Base-by-base conservation (phyloP, 2,888 invertebrate species). In the Frankliniella intonsa region DNA sequence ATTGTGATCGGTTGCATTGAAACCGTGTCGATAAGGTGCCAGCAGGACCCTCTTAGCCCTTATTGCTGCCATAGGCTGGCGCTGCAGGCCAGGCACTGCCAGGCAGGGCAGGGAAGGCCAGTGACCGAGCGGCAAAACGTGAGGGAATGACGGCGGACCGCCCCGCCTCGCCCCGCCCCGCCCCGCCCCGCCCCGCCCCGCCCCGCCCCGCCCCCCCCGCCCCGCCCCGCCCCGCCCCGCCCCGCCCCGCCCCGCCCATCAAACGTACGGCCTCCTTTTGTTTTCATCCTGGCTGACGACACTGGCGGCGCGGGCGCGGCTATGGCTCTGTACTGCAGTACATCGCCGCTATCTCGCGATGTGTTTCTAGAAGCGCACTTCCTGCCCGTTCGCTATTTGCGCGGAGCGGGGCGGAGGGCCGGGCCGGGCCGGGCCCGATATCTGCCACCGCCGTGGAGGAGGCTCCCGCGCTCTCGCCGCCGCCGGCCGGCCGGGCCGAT, bases 111-210 rank as follows among this genome's bases (percentile, higher is more conserved):
- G 69, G 69, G 69, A 22, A 25, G 69, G 69, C 62, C 62, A 14
- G 62, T 62, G 62, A 62, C 62, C 62, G 69, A 25, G 69, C 25
- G 69, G 69, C 69, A 76, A 76, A 76, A 76, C 69, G 69, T 76
- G 69, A 76, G 22, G 69, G 69, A 76, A 76, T 25, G 69, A 76
- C 69, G 25, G 25, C 22, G 25, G 62, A n/a, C 38, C 38, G 38
- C 17, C 11, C 62, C 62, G 62, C 55, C 7, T 12, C 55, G 14
- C 55, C 55, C 10, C 51, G 51, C 10, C 51, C 51, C 51, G 10
- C 51, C 10, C 51, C 51, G 51, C 55, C 7, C 55, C 10, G 55
- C 55, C 7, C 55, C 55, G 55, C 55, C 14, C 55, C 3, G 3
- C 14, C 14, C 55, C 55, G 55, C 55, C 55, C 55, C 19, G 14